Evolutionary conservation across 2,888 invertebrate genomes (phyloP).

Genomic region (Athripsodes cinereus): DNA sequence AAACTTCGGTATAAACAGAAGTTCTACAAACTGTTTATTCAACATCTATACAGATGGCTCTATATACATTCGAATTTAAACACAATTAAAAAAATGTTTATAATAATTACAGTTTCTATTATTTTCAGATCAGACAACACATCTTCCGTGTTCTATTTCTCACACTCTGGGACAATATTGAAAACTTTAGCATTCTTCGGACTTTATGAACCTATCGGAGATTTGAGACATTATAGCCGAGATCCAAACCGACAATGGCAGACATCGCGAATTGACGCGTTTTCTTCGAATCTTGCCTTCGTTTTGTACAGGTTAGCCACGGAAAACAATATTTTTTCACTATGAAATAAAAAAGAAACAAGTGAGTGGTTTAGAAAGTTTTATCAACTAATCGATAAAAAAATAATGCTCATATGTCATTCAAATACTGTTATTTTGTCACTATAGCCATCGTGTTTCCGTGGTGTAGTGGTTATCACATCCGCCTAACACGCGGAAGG

Average conservation of each 20-base stretch:
- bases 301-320: slow-evolving; percentile 61
- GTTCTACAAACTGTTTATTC: too few species aligned
- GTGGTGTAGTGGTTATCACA: slow-evolving; percentile 90
- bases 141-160: slow-evolving; percentile 66
- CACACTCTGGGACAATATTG: slow-evolving; percentile 76
- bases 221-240: slow-evolving; percentile 52
- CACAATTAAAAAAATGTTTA: too few species aligned
- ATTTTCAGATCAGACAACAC: slow-evolving; percentile 8
- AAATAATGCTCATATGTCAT: too few species aligned
- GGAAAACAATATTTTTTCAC: slow-evolving; percentile 3
- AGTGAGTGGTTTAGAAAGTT: too few species aligned
- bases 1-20: too few species aligned
- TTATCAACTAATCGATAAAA: too few species aligned
- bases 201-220: slow-evolving; percentile 60
- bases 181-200: slow-evolving; percentile 69
- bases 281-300: slow-evolving; percentile 76
- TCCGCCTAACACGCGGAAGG: slow-evolving; percentile 59
- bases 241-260: slow-evolving; percentile 50
- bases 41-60: too few species aligned
- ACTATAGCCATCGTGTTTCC: slow-evolving; percentile 49
- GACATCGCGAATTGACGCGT: slow-evolving; percentile 62
- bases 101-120: too few species aligned
- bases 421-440: not conserved
- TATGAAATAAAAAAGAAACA: too few species aligned
- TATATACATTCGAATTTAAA: too few species aligned